A percentile compares a stretch with the other conserved stretches of the same genome.
These are phyloP conservation scores for Sinocyclocheilus anophthalmus DNA, from an alignment of 2,113 vertebrate species.

Conservation along the genomic window DNA sequence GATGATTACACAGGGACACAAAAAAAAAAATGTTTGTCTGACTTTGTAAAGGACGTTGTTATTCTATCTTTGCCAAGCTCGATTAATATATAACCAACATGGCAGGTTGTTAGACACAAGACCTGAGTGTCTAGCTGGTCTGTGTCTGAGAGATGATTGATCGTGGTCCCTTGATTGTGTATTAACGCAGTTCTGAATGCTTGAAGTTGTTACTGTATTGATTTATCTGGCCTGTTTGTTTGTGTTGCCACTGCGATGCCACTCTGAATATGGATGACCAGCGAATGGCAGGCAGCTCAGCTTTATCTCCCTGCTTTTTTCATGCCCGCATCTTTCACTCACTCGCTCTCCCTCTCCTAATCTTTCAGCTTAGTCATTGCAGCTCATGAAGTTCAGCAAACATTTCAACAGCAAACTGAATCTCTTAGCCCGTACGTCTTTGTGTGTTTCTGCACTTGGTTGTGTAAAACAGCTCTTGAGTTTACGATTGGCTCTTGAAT, in stretches of 20 bases:
- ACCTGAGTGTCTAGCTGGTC: background rate
- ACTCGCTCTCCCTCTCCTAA: slow-evolving; percentile 4
- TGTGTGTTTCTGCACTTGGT: background rate
- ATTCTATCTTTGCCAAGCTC: background rate
- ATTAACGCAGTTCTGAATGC: slow-evolving; percentile 44
- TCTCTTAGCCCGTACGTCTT: background rate
- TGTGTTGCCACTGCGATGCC: slow-evolving; percentile 41
- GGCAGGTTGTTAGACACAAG: slow-evolving; percentile 15
- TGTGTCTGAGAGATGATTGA: slow-evolving; percentile 32
- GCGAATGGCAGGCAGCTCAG: slow-evolving; percentile 37
- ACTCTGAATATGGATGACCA: slow-evolving; percentile 51
- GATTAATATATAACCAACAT: background rate
- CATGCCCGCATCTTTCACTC: background rate
- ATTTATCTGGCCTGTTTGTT: slow-evolving; percentile 46
- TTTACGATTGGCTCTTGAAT: slow-evolving; percentile 2
- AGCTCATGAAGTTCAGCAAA: slow-evolving; percentile 12
- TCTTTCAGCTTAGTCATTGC: slow-evolving; percentile 4
- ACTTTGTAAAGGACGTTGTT: background rate
- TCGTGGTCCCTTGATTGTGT: slow-evolving; percentile 9
- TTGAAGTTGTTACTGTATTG: slow-evolving; percentile 43
- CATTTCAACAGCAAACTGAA: background rate
- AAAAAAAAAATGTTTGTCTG: background rate
- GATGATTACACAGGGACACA: background rate
- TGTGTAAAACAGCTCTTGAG: background rate
- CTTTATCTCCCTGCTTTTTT: slow-evolving; percentile 30